Conservation (phyloP, 2,113 vertebrate genomes). For the Trichomycterus rosablanca region DNA sequence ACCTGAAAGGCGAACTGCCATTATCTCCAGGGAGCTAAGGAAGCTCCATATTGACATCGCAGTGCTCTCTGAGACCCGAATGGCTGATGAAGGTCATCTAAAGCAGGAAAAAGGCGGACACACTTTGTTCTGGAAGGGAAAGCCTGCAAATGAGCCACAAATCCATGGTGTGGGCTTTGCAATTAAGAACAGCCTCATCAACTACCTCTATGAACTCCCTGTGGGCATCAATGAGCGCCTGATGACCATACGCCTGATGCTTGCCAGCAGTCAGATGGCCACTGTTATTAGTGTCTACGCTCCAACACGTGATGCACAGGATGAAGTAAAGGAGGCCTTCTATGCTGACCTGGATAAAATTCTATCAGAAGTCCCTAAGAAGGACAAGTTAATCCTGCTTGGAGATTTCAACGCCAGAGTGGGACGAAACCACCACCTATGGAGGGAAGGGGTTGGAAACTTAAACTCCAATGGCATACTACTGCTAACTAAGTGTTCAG, state of each 20-base stretch:
- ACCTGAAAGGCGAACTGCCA: no score
- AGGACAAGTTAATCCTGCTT: no score
- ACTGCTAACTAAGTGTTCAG: constrained; percentile 7
- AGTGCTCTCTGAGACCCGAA: constrained; percentile 9
- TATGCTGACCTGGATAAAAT: constrained; percentile 18
- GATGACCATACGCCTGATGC: background rate
- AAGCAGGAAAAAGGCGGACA: constrained; percentile 1
- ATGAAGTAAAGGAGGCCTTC: constrained; percentile 22
- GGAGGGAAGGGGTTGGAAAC: no score
- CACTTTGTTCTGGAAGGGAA: constrained; percentile 19
- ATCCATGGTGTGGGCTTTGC: constrained; percentile 3
- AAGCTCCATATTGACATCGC: constrained; percentile 21
- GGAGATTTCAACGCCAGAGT: no score
- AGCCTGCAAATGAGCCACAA: background rate
- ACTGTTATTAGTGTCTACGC: constrained; percentile 16
- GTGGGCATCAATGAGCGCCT: no score
- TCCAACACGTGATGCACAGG: constrained; percentile 7
- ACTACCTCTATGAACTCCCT: constrained; percentile 10
- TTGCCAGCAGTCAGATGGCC: background rate
- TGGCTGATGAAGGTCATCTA: constrained; percentile 1
- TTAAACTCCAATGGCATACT: constrained; percentile 4
- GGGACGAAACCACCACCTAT: no score
- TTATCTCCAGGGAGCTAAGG: background rate
- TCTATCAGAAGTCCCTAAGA: no score
- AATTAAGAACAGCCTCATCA: constrained; percentile 16